phyloP scores from a whole-genome alignment of 2,888 invertebrate species.

The Drepana falcataria region DNA sequence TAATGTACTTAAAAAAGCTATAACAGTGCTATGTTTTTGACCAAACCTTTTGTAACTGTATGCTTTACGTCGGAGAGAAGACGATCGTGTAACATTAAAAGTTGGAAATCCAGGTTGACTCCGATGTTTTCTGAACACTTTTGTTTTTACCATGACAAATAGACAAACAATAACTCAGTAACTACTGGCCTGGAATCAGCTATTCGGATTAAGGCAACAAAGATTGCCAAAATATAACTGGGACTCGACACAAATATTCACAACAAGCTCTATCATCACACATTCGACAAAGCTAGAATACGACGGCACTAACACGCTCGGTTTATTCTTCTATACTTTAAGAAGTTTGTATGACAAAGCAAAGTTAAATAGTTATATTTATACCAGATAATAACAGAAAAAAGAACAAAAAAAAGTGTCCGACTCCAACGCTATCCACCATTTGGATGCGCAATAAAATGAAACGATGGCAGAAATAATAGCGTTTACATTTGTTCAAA shows the following conservation, averaged over 20 bases:
- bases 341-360: conserved; percentile 1
- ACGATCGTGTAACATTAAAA: conserved; percentile 25
- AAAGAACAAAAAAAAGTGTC: not conserved
- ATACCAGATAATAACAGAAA: not conserved
- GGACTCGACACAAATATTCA: too few relatives aligned
- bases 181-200: too few relatives aligned
- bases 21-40: too few relatives aligned
- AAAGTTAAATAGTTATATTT: not conserved
- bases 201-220: too few relatives aligned
- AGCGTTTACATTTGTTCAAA: not conserved
- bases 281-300: conserved; percentile 14
- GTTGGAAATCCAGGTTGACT: conserved; percentile 14
- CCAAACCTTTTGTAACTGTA: conserved; percentile 27
- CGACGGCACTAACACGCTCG: conserved; percentile 10
- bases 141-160: conserved; percentile 21
- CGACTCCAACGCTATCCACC: not conserved
- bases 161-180: too few relatives aligned
- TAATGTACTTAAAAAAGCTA: too few relatives aligned
- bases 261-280: conserved; percentile 20
- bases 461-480: not conserved
- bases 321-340: conserved; percentile 8
- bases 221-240: too few relatives aligned
- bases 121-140: conserved; percentile 17
- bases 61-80: conserved; percentile 29
- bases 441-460: not conserved